Conservation (phyloP, 2,113 vertebrate genomes). For the Oreochromis tanganicae region DNA sequence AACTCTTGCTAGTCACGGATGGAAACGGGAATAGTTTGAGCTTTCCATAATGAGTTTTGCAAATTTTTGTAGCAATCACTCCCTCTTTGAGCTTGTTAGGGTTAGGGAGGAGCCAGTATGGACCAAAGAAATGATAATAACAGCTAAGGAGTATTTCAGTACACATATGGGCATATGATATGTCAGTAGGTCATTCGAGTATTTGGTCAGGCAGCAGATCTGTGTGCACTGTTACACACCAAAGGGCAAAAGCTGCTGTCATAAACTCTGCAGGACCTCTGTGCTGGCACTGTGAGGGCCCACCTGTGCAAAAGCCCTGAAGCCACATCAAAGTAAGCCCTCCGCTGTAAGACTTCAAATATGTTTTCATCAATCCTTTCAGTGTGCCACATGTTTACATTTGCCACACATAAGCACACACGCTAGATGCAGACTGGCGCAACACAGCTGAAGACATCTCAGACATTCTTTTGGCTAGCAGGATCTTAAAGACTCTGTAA, state of each 20-base stretch:
- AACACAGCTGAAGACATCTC: slow-evolving; percentile 19
- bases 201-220: neutral
- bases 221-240: neutral
- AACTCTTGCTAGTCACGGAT: neutral
- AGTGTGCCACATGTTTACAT: slow-evolving; percentile 35
- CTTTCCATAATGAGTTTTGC: neutral
- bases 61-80: neutral
- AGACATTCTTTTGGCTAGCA: slow-evolving; percentile 15
- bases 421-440: slow-evolving; percentile 13
- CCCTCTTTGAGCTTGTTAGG: rapidly evolving
- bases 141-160: neutral
- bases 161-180: neutral
- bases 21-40: neutral
- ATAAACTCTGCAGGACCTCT: slow-evolving; percentile 23
- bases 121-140: neutral
- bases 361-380: slow-evolving; percentile 30
- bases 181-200: neutral
- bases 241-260: neutral
- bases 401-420: neutral
- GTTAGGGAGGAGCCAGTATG: neutral
- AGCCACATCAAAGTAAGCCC: slow-evolving; percentile 32
- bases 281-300: slow-evolving; percentile 4
- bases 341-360: slow-evolving; percentile 25
- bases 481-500: neutral
- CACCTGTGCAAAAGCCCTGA: slow-evolving; percentile 45